A percentile compares a stretch with the other conserved stretches of the same genome.
Conservation (phyloP, 2,888 invertebrate species). For the Elaeidobius kamerunicus region DNA sequence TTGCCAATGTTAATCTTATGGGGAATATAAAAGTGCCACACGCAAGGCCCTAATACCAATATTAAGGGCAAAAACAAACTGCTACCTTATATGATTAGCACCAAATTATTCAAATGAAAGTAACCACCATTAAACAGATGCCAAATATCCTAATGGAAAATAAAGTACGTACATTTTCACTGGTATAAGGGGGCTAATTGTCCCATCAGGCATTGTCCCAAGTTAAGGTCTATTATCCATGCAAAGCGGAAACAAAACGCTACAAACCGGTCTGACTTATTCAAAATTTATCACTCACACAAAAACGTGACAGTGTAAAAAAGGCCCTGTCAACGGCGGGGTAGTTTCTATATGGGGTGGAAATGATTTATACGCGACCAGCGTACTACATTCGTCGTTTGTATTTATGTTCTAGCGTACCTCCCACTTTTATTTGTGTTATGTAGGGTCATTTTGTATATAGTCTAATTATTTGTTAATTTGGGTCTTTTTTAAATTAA, state of each 20-base stretch:
- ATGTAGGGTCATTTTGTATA: too few relatives aligned
- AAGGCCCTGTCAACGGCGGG: conserved; percentile 13
- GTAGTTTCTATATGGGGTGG: conserved; percentile 15
- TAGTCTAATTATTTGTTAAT: too few relatives aligned
- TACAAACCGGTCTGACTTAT: conserved; percentile 14
- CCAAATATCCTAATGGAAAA: too few relatives aligned
- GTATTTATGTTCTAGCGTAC: conserved; percentile 12
- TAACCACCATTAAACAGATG: too few relatives aligned
- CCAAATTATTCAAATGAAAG: too few relatives aligned
- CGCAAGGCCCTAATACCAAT: too few relatives aligned
- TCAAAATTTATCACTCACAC: conserved; percentile 13
- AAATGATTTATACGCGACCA: conserved; percentile 1
- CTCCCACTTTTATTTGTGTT: conserved; percentile 6
- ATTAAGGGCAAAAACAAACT: too few relatives aligned
- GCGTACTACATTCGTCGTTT: conserved; percentile 11
- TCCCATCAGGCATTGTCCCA: neutral
- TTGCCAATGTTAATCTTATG: too few relatives aligned
- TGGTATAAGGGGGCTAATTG: too few relatives aligned
- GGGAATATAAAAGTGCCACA: too few relatives aligned
- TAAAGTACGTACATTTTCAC: too few relatives aligned
- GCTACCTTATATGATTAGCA: too few relatives aligned
- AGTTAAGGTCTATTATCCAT: neutral
- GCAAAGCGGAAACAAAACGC: conserved; percentile 15
- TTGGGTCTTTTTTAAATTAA: neutral
- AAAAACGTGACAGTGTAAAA: conserved; percentile 16